Base-by-base conservation (phyloP, 2,113 vertebrate genomes). In the Tyto alba region DNA sequence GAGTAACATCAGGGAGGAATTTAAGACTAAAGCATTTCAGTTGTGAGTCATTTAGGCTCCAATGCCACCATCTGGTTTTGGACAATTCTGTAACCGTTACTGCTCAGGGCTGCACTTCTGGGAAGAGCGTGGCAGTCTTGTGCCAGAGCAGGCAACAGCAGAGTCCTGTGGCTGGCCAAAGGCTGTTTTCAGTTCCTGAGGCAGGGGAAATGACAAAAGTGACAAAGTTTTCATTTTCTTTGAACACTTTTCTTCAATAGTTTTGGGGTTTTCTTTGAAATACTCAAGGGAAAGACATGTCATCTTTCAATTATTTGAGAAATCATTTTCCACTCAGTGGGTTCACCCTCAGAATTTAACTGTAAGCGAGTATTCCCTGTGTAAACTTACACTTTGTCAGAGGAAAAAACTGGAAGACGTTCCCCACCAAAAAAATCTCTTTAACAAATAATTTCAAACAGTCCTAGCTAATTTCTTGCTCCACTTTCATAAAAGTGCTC, bases 1-100 rank as follows among this genome's bases (percentile, higher is more conserved):
- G 52, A 92, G 43, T 14, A 81, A 86, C 83, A 93, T 94, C 72
- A 80, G 88, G 93, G 93, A 94, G 83, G 85, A 96, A 96, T 95
- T 90, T 93, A 72, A 64, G 77, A 45, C 73, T 90, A 75, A 94
- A 82, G 22, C 22, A 27, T 74, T 94, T 94, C 89, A 81, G n/a
- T 87, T 36, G 53, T 56, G 73, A 91, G 87, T 75, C 68, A 82
- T 81, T 84, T 66, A 13, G 0, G 30, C 64, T 95, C 83, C 72
- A 25, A 75, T 88, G 88, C 67, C 84, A 82, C 90, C 92, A 90
- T 93, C 92, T 94, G 96, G 40, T 85, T 97, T 48, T 53, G 90
- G 73, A 87, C 86, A 68, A 21, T 34, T 25, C 57, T 56, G 75
- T 66, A 56, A 74, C 23, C 4, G 2, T 66, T 56, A 22, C 74